Conservation (phyloP, 2,888 invertebrate genomes). For the Agrotis exclamationis region DNA sequence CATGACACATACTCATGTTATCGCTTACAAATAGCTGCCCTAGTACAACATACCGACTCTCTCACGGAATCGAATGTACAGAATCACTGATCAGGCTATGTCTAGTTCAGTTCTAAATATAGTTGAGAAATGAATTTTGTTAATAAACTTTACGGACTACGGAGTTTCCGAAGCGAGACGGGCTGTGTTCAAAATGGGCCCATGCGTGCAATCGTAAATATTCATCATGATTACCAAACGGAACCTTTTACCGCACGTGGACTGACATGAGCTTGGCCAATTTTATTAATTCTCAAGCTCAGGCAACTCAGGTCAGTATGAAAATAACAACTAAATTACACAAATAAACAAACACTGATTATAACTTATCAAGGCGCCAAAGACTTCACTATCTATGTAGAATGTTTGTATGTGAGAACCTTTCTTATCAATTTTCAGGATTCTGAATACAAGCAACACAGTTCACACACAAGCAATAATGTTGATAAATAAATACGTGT, state of each 20-base stretch:
- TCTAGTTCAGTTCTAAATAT: slow-evolving; percentile 20
- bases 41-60: slow-evolving; percentile 11
- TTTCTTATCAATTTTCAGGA: slow-evolving; percentile 79
- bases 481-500: slow-evolving; percentile 52
- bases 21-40: slow-evolving; percentile 26
- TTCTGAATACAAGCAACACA: slow-evolving; percentile 67
- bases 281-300: slow-evolving; percentile 5
- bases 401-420: slow-evolving; percentile 74
- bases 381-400: slow-evolving; percentile 77
- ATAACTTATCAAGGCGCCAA: slow-evolving; percentile 79
- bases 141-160: background rate
- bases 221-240: background rate
- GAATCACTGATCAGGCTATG: slow-evolving; percentile 8
- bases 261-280: background rate
- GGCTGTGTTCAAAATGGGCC: background rate
- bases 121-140: slow-evolving; percentile 2
- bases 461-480: slow-evolving; percentile 44
- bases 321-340: slow-evolving; percentile 57
- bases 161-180: background rate
- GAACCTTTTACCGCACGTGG: background rate
- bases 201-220: background rate
- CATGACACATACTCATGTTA: slow-evolving; percentile 26
- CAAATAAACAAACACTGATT: slow-evolving; percentile 66
- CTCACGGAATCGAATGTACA: slow-evolving; percentile 6
- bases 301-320: slow-evolving; percentile 22